These are phyloP conservation scores for Poeciliopsis presidionis DNA, from an alignment of 2,797 vertebrate genomes.

Conservation along the genomic window DNA sequence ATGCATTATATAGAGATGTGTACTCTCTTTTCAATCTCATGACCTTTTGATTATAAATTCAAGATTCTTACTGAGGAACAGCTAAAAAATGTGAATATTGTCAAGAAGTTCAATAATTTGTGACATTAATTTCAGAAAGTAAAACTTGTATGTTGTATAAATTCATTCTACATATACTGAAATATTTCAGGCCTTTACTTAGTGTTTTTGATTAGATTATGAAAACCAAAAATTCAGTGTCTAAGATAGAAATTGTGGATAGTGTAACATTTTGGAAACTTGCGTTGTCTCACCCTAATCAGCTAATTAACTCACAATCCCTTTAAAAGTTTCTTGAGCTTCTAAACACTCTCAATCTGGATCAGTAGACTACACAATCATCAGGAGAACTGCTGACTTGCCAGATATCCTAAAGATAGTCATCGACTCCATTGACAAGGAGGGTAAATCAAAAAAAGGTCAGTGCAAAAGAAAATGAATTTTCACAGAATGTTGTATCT, in stretches of 20 bases:
- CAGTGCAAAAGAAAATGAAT: not conserved
- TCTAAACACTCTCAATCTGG: not conserved
- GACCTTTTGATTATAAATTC: not conserved
- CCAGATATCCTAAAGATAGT: not conserved
- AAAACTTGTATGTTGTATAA: not conserved
- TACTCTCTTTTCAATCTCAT: not conserved
- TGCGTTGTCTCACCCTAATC: not conserved
- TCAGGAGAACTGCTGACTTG: not conserved
- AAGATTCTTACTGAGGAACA: not conserved
- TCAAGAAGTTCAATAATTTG: not conserved
- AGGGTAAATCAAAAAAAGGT: not conserved
- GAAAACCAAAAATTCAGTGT: not conserved
- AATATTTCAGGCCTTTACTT: not conserved
- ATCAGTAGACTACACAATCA: not conserved
- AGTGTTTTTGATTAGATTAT: not conserved
- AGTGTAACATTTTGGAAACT: not conserved
- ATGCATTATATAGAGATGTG: not conserved
- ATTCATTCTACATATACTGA: not conserved
- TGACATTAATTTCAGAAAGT: not conserved
- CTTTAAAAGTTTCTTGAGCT: not conserved
- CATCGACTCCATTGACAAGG: not conserved
- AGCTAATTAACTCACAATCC: not conserved
- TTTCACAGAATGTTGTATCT: not conserved
- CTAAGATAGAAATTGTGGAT: not conserved
- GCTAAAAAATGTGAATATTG: not conserved